Conservation (phyloP, 2,888 invertebrate genomes). For the Trichacis sp. region DNA sequence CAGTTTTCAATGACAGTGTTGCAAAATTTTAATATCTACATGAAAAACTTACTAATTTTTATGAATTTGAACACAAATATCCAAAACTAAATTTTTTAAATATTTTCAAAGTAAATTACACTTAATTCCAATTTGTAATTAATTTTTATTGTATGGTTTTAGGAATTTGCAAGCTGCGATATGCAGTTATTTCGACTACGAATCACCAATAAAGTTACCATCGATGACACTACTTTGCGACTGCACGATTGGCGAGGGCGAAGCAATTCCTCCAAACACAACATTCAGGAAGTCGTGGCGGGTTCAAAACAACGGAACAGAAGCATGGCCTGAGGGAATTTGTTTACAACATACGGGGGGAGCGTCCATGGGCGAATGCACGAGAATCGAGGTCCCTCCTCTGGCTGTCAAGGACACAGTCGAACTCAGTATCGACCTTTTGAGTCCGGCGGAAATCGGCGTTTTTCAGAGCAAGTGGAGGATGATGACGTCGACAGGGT, state of each 20-base stretch:
- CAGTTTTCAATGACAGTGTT: too few relatives aligned
- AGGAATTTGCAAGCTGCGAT: slow-evolving; percentile 98
- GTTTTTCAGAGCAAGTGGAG: slow-evolving; percentile 90
- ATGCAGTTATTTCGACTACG: slow-evolving; percentile 94
- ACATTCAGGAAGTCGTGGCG: slow-evolving; percentile 89
- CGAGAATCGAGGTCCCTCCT: slow-evolving; percentile 76
- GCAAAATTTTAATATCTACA: too few relatives aligned
- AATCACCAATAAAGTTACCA: slow-evolving; percentile 80
- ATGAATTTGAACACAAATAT: too few relatives aligned
- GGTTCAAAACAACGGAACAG: slow-evolving; percentile 87
- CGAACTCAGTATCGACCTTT: slow-evolving; percentile 83
- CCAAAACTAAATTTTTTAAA: neutral
- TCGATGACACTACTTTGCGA: slow-evolving; percentile 82
- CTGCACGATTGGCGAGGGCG: slow-evolving; percentile 82
- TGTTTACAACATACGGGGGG: slow-evolving; percentile 82
- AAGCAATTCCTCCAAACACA: slow-evolving; percentile 79
- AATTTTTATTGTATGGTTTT: too few relatives aligned
- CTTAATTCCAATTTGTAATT: too few relatives aligned
- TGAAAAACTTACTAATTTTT: too few relatives aligned
- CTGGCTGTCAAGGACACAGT: slow-evolving; percentile 82
- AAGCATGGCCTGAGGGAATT: slow-evolving; percentile 89
- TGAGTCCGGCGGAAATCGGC: slow-evolving; percentile 81
- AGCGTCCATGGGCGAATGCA: slow-evolving; percentile 73
- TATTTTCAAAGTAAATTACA: neutral
- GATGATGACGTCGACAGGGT: slow-evolving; percentile 86